Evolutionary conservation across 2,113 vertebrate species (phyloP), one percentile per base, ranked within the genome.

Genomic region (Sterna hirundo): DNA sequence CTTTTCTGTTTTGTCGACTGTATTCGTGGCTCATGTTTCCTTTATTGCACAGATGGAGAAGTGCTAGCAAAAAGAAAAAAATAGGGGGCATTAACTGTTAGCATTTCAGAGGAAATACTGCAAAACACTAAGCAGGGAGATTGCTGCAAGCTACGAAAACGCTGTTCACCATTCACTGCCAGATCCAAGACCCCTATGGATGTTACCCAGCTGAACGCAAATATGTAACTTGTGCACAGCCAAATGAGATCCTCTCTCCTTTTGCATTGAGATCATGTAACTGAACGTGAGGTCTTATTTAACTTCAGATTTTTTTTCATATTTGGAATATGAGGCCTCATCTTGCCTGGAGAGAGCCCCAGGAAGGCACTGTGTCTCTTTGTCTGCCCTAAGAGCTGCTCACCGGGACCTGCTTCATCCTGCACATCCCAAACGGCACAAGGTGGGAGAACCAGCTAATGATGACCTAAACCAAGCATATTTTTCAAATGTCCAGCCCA

Each of bases 1-100:
- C 11, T 27, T 70, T 95, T 94, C 71, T 95, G 20, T 82, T 90
- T 78, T 77, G 58, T 29, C 80, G 54, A 79, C 86, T 87, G 47
- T 18, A 55, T 36, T 95, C 15, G 46, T 55, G 72, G 40, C 21
- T 94, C n/a, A n/a, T 3, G 6, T 95, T 96, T 91, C 29, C 58
- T 89, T 84, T 95, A 86, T 89, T 96, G 95, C 85, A 93, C 47
- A 88, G 76, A 85, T 54, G 58, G n/a, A 52, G 21, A 92, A 77
- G 70, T 83, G 76, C 74, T 90, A 96, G 93, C 18, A 70, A 92
- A 79, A 84, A 55, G 40, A 94, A 90, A 93, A 60, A 82, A 54
- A 52, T 10, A 29, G 8, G 75, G 32, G 12, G 5, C 64, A 88
- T 95, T 93, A 93, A 86, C 94, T 95, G 25, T 82, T 66, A 94